Conservation (phyloP, 2,113 vertebrate genomes). For the Illadopsis cleaveri region DNA sequence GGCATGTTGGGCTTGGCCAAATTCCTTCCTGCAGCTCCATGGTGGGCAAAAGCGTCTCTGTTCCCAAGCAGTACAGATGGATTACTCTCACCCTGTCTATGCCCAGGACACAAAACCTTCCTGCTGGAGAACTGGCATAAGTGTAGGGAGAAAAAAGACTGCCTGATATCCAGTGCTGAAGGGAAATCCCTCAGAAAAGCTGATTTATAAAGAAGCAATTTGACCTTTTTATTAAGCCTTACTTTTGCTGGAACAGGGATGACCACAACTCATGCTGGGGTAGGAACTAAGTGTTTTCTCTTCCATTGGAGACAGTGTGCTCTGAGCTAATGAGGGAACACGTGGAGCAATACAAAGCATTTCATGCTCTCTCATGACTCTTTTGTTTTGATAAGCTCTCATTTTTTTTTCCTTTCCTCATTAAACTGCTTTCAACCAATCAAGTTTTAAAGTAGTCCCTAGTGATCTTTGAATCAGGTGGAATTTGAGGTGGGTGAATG, state of each 20-base stretch:
- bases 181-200: not conserved
- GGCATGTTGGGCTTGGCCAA: not conserved
- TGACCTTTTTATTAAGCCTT: not conserved
- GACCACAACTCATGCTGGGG: not conserved
- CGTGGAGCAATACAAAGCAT: not conserved
- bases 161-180: not conserved
- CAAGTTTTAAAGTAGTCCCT: not conserved
- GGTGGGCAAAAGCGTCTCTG: not conserved
- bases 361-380: not conserved
- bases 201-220: not conserved
- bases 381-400: not conserved
- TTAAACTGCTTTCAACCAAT: not conserved
- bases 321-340: not conserved
- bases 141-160: not conserved
- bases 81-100: not conserved
- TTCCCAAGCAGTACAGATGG: not conserved
- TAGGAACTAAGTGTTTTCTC: not conserved
- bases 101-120: not conserved
- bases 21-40: rapidly evolving
- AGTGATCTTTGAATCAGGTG: not conserved
- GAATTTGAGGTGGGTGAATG: not conserved
- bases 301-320: not conserved
- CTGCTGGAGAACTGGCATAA: not conserved
- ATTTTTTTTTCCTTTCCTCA: rapidly evolving
- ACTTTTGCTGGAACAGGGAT: not conserved